Base-by-base conservation (phyloP, 2,888 invertebrate species). In the Erebia palarica region DNA sequence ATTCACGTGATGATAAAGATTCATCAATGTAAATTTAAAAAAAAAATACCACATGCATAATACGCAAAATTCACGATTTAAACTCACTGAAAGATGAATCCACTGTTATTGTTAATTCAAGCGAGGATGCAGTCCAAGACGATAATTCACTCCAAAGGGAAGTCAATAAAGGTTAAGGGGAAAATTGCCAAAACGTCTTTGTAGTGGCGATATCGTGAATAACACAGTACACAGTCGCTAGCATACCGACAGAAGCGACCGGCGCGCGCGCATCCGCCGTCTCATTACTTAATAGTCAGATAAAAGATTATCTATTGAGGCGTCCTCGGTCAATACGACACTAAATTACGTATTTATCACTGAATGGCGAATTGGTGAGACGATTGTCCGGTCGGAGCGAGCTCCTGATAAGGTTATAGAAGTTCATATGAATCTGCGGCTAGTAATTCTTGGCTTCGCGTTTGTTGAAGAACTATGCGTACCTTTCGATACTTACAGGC, bases 251-350 rank as follows among this genome's bases (percentile, higher is more conserved):
- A 72, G 74, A 78, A 84, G 80, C 85, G 86, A 75, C 80, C 81
- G 81, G 73, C 77, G 80, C 75, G 82, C 80, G 79, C 82, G 80
- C 79, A 77, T 78, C 76, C 80, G 78, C 75, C 81, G 80, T 75
- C 87, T 89, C 89, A 90, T 91, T 91, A 92, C 88, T 91, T 89
- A 92, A 91, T 90, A 88, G 85, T 77, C 87, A 86, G 90, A 92
- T 91, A 91, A 91, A 91, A 90, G 89, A 92, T 91, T 89, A 92
- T 91, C 90, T 90, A 88, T 89, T 87, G 84, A 86, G 82, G 76
- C 86, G 88, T 87, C 89, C 87, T 87, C 90, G 84, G 86, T 84
- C 89, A 89, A 88, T 88, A 86, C 78, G 81, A 83, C 82, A 81
- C 80, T 84, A 84, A 87, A 86, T 86, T 86, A 84, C 82, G 79